phyloP scores from a whole-genome alignment of 2,113 vertebrate species.

The Paralichthys olivaceus region DNA sequence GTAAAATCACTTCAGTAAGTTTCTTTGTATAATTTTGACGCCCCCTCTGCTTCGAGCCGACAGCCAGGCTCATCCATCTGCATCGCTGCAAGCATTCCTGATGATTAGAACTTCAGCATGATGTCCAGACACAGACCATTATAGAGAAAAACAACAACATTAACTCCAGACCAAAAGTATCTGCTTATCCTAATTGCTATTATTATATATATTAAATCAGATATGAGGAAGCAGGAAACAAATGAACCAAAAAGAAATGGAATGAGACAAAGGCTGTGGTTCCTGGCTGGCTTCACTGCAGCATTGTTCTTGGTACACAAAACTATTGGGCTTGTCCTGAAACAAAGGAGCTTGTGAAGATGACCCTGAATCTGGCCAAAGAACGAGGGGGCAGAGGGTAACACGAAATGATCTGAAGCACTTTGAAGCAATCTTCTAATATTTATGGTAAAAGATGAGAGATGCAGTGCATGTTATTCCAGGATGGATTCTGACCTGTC shows the following conservation, averaged over 20 bases:
- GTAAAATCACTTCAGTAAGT: slow-evolving; percentile 4
- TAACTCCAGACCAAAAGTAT: slow-evolving; percentile 17
- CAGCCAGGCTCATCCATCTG: background rate
- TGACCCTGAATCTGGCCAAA: slow-evolving; percentile 2
- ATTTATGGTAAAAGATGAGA: background rate
- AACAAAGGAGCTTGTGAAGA: slow-evolving; percentile 10
- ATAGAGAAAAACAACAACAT: slow-evolving; percentile 7
- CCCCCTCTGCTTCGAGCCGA: slow-evolving; percentile 7
- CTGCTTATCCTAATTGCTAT: slow-evolving; percentile 32
- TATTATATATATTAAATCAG: slow-evolving; percentile 25
- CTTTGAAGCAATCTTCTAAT: background rate
- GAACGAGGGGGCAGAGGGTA: background rate
- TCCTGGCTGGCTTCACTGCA: slow-evolving; percentile 6
- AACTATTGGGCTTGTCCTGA: background rate
- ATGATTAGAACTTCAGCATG: slow-evolving; percentile 39
- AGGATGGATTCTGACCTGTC: slow-evolving; percentile 84
- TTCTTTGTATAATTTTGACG: slow-evolving; percentile 8
- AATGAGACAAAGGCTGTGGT: slow-evolving; percentile 21
- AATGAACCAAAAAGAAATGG: slow-evolving; percentile 19
- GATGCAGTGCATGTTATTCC: background rate
- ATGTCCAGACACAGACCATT: slow-evolving; percentile 40
- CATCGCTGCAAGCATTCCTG: slow-evolving; percentile 15
- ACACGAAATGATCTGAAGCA: background rate
- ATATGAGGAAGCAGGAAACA: slow-evolving; percentile 23
- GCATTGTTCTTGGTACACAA: slow-evolving; percentile 3